Evolutionary conservation across 2,888 invertebrate genomes (phyloP).

Genomic region (Caenorhabditis macrosperma): DNA sequence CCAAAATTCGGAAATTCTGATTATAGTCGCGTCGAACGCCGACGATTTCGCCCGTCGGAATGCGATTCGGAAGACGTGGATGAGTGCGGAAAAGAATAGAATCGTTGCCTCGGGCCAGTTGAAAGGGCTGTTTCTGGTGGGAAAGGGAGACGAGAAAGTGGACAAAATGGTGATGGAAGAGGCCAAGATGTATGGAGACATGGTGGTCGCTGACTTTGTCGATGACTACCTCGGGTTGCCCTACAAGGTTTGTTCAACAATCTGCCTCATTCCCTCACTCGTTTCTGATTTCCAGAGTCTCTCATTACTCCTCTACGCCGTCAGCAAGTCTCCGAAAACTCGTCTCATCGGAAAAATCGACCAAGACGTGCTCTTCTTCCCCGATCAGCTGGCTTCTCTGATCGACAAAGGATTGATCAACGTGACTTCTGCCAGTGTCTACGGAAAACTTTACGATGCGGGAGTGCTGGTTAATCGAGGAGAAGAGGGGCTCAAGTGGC

Average conservation of each 20-base stretch:
- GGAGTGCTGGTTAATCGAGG: conserved; percentile 5
- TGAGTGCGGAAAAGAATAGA: neutral
- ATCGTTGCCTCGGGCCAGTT: neutral
- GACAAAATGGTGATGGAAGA: conserved; percentile 10
- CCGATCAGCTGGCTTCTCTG: neutral
- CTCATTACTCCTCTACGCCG: conserved; percentile 5
- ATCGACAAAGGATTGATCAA: neutral
- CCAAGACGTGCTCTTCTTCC: conserved; percentile 28
- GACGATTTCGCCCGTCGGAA: conserved; percentile 25
- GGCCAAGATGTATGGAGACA: conserved; percentile 11
- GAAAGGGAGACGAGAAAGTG: neutral
- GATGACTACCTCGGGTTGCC: conserved; percentile 10
- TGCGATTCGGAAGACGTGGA: conserved; percentile 22
- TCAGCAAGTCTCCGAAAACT: neutral
- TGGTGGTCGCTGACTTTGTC: conserved; percentile 15
- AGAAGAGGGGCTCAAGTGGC: conserved; percentile 16
- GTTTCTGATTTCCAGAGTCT: conserved; percentile 24
- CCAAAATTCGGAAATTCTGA: conserved; percentile 13
- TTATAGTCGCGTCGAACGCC: conserved; percentile 11
- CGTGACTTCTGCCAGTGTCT: neutral
- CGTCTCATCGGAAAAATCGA: conserved; percentile 38
- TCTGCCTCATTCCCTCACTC: too few relatives aligned
- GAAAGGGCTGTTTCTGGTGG: conserved; percentile 27
- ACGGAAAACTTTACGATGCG: neutral
- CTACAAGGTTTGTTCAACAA: too few relatives aligned